A percentile compares a stretch with the other conserved stretches of the same genome.
Conservation (phyloP, 2,888 invertebrate genomes). For the Oscheius sp. region DNA sequence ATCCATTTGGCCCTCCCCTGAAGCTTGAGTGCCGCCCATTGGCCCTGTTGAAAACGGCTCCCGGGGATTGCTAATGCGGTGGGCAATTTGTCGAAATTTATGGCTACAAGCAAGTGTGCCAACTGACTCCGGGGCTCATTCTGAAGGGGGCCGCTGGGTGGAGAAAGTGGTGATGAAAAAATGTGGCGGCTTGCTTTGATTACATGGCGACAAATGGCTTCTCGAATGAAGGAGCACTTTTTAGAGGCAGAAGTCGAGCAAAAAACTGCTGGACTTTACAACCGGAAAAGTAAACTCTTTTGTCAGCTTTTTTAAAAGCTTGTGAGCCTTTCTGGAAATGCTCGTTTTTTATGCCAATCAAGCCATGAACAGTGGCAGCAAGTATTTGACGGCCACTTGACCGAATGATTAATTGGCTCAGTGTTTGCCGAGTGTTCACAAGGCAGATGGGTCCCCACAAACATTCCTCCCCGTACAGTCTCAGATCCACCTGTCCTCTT, state of each 20-base stretch:
- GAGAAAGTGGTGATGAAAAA: background rate
- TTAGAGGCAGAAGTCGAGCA: no score
- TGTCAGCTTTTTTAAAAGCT: no score
- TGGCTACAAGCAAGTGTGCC: conserved; percentile 28
- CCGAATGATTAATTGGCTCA: conserved; percentile 21
- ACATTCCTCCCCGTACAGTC: conserved; percentile 6
- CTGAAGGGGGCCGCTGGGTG: background rate
- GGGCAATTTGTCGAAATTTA: conserved; percentile 30
- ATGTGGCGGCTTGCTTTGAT: no score
- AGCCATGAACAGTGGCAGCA: background rate
- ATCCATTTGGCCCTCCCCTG: no score
- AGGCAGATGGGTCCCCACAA: background rate
- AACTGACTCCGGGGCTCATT: conserved; percentile 10
- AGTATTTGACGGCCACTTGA: conserved; percentile 23
- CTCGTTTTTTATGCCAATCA: no score
- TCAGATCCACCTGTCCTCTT: background rate
- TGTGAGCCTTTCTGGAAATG: no score
- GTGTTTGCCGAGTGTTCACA: conserved; percentile 7
- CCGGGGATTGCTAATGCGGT: conserved; percentile 5
- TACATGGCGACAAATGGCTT: no score
- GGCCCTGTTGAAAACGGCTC: background rate
- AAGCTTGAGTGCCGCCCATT: no score
- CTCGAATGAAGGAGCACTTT: no score
- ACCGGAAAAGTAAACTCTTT: no score
- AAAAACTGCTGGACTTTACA: no score